A percentile compares a stretch with the other conserved stretches of the same genome.
phyloP scores from a whole-genome alignment of 2,113 vertebrate species.

The Pangasianodon gigas region DNA sequence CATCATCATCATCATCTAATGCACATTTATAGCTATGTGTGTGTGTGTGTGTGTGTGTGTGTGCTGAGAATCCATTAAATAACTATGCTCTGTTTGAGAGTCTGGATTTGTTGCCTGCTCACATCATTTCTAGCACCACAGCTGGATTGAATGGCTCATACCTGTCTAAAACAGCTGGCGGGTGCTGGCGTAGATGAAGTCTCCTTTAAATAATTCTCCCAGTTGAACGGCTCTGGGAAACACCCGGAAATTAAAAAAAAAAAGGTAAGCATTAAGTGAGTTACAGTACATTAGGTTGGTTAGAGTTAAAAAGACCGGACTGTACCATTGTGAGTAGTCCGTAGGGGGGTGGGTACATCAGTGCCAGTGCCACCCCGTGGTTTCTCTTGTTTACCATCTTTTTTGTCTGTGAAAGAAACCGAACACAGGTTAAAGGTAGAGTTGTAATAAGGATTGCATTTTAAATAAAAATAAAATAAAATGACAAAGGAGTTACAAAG shows the following conservation, averaged over 20 bases:
- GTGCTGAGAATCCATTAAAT: too few species aligned
- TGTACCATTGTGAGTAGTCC: conserved; percentile 75
- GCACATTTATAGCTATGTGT: too few species aligned
- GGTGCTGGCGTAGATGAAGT: conserved; percentile 84
- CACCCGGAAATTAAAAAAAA: conserved; percentile 29
- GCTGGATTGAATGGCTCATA: conserved; percentile 58
- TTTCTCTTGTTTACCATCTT: conserved; percentile 82
- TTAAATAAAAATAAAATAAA: background rate
- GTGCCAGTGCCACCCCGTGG: conserved; percentile 67
- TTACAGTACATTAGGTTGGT: background rate
- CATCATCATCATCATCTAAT: too few species aligned
- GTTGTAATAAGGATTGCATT: background rate
- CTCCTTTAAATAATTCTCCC: conserved; percentile 91
- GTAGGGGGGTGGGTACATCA: conserved; percentile 62
- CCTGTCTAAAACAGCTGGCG: conserved; percentile 89
- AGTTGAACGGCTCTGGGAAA: conserved; percentile 83
- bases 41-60: too few species aligned
- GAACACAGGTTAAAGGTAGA: background rate
- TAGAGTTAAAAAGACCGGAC: background rate
- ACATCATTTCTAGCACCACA: background rate
- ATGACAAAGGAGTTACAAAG: too few species aligned
- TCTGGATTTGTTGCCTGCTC: background rate
- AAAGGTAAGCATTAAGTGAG: background rate
- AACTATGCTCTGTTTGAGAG: background rate
- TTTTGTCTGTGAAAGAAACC: conserved; percentile 74